Evolutionary conservation across 2,888 invertebrate species (phyloP), one percentile per base, ranked within the genome.

Genomic region (Harpagoxenus sublaevis): DNA sequence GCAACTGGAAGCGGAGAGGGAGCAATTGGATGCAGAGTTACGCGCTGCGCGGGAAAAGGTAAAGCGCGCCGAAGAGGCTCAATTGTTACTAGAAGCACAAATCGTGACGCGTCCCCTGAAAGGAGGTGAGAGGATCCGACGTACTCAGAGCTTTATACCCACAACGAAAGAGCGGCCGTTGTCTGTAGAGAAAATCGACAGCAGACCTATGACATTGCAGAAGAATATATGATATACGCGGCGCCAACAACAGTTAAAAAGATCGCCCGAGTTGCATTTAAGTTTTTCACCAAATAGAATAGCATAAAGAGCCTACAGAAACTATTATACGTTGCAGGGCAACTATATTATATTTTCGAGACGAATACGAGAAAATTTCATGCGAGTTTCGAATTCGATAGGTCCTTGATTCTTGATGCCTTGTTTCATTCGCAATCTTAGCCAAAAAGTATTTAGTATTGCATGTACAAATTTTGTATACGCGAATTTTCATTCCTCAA

Each of bases 1-100:
- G 89, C 97, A 97, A 91, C 95, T 98, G 57, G 98, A 98, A 95
- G 96, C 96, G 84, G 98, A 98, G 92, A 96, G 97, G 68, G 96
- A 96, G 89, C 96, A 96, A 83, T 95, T 98, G 86, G 98, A 98
- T 90, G 96, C 96, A 0, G 97, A 98, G 94, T 95, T 98, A 48
- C 96, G 96, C 91, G 95, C 96, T 75, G 97, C 97, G 0, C 96
- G 97, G 86, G 96, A 96, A 92, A 97, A 97, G 95, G 97, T 97
- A 75, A 96, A 96, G 23, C 95, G 96, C 90, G 97, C 97, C 48
- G 97, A 97, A 94, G 96, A 96, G 86, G 96, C 96, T 63, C 96
- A 96, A 92, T 96, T 96, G 91, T 93, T 96, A 62, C 91, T 97
- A 65, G 96, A 97, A 92, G 95, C 96, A 1, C 95, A 96, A 90